Base-by-base conservation (phyloP, 2,797 vertebrate genomes). In the Microctenopoma lineatum region DNA sequence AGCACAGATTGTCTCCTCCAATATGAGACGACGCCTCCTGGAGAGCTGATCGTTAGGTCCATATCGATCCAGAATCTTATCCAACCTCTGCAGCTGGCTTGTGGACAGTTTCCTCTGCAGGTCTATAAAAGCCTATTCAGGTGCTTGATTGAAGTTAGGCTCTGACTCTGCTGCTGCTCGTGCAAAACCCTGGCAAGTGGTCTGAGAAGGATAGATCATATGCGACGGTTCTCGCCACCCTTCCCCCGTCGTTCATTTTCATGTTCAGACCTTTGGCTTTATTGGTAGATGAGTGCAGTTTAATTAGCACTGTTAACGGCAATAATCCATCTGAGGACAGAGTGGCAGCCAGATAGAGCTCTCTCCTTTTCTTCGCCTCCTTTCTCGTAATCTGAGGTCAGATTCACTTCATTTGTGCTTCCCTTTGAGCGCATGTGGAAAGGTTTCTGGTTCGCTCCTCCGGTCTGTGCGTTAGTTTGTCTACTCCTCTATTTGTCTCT, bases 251-350 rank as follows among this genome's bases (percentile, higher is more conserved):
- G 2, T 74, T 90, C 80, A 84, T 71, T 52, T 74, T 48, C 68
- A 74, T 41, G 55, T 66, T 65, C 65, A 76, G 78, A 90, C 84
- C 75, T 88, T 77, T 88, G 72, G 69, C 80, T 72, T 84, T 46
- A 88, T 72, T 68, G 62, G 60, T 70, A 65, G 74, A 84, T 81
- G 70, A 91, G 63, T 67, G 66, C 73, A 39, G 75, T 90, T 92
- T 92, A 87, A 93, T 94, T 89, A 89, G 84, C 67, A 83, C 67
- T 51, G 68, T 84, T 81, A 88, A 77, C 83, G 50, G 69, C 72
- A 70, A 72, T 84, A 83, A 90, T 87, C 64, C 75, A 86, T 90
- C 87, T 89, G 52, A 29, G 18, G 60, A 41, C 65, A 62, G 26
- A 65, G 70, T 57, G 15, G 66, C 58, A 38, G 75, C 46, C 77